phyloP scores from a whole-genome alignment of 1,140 invertebrate genomes.

The Phocides pigmalion region DNA sequence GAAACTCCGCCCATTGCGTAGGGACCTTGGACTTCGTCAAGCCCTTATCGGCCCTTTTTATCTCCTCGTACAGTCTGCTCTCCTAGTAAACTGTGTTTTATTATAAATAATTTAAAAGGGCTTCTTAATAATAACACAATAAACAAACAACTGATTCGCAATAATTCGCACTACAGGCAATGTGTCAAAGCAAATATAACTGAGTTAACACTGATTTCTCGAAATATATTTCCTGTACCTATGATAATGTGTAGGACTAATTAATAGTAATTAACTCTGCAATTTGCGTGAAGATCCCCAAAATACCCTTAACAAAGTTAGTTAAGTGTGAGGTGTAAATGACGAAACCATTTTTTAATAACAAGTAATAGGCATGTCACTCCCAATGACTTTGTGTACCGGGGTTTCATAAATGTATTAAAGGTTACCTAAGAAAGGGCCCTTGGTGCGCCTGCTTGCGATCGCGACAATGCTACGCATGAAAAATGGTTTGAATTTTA shows the following conservation, averaged over 20 bases:
- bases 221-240: no score
- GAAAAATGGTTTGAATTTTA: no score
- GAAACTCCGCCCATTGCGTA: constrained; percentile 78
- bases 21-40: constrained; percentile 71
- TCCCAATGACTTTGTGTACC: constrained; percentile 81
- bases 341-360: constrained; percentile 54
- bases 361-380: constrained; percentile 80
- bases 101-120: constrained; percentile 83
- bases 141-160: constrained; percentile 17
- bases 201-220: background rate
- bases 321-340: constrained; percentile 67
- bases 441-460: constrained; percentile 23
- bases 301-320: background rate
- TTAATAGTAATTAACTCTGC: background rate
- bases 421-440: constrained; percentile 52
- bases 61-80: constrained; percentile 61
- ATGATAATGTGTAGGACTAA: background rate
- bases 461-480: no score
- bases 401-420: constrained; percentile 57
- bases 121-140: constrained; percentile 52
- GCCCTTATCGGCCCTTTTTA: constrained; percentile 73
- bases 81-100: constrained; percentile 79
- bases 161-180: no score
- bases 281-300: constrained; percentile 1
- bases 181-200: no score